A percentile compares a stretch with the other conserved stretches of the same genome.
These are phyloP conservation scores for Pomacea maculata DNA, from an alignment of 1,140 invertebrate genomes.

Conservation along the genomic window DNA sequence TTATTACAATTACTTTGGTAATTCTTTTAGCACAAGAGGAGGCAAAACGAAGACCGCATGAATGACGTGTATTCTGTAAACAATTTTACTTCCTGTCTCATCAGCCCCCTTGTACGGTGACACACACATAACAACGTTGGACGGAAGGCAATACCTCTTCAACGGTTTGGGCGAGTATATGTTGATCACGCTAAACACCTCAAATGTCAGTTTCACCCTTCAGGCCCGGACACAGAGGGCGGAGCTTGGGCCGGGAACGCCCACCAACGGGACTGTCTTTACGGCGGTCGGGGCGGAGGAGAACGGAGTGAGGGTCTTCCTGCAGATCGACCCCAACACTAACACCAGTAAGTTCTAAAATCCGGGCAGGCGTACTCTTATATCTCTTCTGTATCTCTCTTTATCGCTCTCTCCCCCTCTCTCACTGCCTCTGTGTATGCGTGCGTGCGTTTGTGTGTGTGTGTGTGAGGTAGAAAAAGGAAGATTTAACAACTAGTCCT, in stretches of 20 bases:
- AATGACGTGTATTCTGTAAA: no score
- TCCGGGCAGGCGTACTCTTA: no score
- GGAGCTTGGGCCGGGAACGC: not conserved
- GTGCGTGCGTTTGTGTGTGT: no score
- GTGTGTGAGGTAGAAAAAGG: no score
- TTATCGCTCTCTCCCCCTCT: no score
- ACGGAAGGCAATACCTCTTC: slow-evolving; percentile 89
- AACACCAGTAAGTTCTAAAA: no score
- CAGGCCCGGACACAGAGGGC: slow-evolving; percentile 27
- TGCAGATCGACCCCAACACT: slow-evolving; percentile 18
- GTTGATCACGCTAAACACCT: slow-evolving; percentile 12
- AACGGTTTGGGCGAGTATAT: slow-evolving; percentile 93
- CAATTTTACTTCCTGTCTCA: not conserved
- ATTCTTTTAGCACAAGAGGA: no score
- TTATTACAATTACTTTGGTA: no score
- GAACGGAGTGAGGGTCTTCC: slow-evolving; percentile 8
- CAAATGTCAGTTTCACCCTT: slow-evolving; percentile 23
- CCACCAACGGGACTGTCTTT: slow-evolving; percentile 31
- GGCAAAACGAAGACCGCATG: no score
- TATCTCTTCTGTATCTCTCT: no score
- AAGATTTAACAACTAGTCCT: no score
- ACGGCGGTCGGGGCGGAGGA: slow-evolving; percentile 32
- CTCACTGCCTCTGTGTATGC: no score
- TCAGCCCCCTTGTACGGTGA: slow-evolving; percentile 72
- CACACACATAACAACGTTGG: slow-evolving; percentile 93